These are phyloP conservation scores for Ibidorhyncha struthersii DNA, from an alignment of 2,113 vertebrate genomes.

Conservation along the genomic window DNA sequence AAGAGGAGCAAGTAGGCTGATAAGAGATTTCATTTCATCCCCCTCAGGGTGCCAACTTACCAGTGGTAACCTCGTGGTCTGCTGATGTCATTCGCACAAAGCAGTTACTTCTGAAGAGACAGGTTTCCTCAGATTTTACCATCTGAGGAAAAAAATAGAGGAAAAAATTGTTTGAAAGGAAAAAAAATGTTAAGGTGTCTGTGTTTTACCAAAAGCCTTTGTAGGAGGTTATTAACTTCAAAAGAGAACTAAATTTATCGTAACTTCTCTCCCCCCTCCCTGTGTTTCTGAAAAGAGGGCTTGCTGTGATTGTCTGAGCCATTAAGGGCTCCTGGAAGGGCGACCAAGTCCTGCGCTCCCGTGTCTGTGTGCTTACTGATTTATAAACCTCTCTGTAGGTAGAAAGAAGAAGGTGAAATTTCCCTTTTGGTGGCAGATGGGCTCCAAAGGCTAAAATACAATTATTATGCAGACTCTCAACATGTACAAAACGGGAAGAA, in stretches of 20 bases:
- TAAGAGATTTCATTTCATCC: constrained; percentile 55
- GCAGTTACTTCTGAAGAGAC: constrained; percentile 68
- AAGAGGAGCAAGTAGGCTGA: constrained; percentile 22
- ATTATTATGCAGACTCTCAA: constrained; percentile 53
- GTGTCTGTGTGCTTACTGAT: background rate
- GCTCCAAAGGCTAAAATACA: constrained; percentile 45
- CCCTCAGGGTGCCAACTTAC: constrained; percentile 58
- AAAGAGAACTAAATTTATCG: constrained; percentile 67
- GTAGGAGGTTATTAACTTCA: constrained; percentile 74
- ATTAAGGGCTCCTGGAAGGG: constrained; percentile 37
- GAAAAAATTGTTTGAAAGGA: constrained; percentile 57
- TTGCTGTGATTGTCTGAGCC: constrained; percentile 21
- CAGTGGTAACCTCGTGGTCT: constrained; percentile 45
- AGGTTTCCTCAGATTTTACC: constrained; percentile 62
- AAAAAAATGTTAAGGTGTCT: constrained; percentile 62
- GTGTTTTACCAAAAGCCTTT: constrained; percentile 67
- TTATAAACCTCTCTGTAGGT: constrained; percentile 54
- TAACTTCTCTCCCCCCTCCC: constrained; percentile 19
- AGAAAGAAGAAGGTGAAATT: constrained; percentile 58
- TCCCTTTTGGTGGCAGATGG: constrained; percentile 42
- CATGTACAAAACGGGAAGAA: constrained; percentile 27
- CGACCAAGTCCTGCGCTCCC: background rate
- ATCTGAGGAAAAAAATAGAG: constrained; percentile 52
- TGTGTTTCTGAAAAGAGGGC: constrained; percentile 52
- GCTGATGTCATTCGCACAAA: constrained; percentile 59